Evolutionary conservation across 1,140 invertebrate species (phyloP).

Genomic region (Whitmania pigra): DNA sequence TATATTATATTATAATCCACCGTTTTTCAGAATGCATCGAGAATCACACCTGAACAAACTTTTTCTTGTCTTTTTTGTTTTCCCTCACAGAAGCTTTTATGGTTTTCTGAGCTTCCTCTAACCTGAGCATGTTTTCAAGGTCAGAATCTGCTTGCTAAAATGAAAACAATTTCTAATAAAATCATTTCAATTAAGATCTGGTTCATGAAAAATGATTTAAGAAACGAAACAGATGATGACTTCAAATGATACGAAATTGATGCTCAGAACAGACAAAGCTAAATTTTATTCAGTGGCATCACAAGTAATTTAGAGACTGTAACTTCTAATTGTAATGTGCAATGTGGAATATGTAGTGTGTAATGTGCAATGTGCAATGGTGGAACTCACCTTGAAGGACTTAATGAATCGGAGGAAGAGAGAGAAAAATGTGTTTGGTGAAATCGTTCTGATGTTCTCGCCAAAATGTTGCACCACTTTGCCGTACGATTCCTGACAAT

Average conservation of each 20-base stretch:
- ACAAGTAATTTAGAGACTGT: no score
- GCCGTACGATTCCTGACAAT: conserved; percentile 64
- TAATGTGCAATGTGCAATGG: no score
- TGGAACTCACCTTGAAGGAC: conserved; percentile 57
- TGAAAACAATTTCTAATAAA: background rate
- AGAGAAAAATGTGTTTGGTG: conserved; percentile 87
- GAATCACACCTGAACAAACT: background rate
- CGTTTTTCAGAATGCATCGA: background rate
- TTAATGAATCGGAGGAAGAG: conserved; percentile 79
- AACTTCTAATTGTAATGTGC: no score
- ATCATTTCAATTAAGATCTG: background rate
- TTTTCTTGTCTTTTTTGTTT: conserved; percentile 7
- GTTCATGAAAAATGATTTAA: background rate
- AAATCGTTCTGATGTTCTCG: conserved; percentile 73
- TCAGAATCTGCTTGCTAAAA: conserved; percentile 18
- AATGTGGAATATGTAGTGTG: no score
- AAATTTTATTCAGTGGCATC: no score
- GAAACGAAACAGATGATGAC: no score
- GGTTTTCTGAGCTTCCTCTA: conserved; percentile 14
- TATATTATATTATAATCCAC: background rate
- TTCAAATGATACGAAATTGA: no score
- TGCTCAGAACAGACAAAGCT: no score
- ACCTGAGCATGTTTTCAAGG: conserved; percentile 7
- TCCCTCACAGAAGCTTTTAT: conserved; percentile 1
- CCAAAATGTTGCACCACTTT: conserved; percentile 90